phyloP scores from a whole-genome alignment of 2,113 vertebrate species.

The Crotalus viridis region DNA sequence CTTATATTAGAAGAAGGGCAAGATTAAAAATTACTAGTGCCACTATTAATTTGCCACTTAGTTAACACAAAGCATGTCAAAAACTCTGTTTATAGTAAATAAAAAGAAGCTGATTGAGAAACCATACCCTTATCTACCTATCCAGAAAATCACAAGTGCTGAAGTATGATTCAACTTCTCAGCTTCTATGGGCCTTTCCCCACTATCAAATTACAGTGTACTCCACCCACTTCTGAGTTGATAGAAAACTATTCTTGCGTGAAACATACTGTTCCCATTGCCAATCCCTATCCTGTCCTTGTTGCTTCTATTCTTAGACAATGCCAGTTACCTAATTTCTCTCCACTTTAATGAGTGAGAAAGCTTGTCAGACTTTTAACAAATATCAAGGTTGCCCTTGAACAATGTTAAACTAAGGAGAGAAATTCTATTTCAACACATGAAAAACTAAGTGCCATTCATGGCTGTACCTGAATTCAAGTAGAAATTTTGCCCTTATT shows the following conservation, averaged over 20 bases:
- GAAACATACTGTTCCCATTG: neutral
- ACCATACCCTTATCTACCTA: neutral
- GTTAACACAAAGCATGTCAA: neutral
- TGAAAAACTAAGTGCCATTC: neutral
- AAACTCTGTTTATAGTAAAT: neutral
- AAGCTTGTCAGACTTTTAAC: neutral
- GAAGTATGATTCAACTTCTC: neutral
- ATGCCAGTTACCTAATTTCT: neutral
- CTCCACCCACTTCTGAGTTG: neutral
- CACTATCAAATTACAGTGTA: neutral
- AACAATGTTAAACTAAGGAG: neutral
- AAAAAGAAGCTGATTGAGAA: neutral
- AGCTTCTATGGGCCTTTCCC: neutral
- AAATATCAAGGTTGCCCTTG: neutral
- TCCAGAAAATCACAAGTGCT: neutral
- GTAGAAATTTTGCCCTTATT: neutral
- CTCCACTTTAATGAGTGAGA: neutral
- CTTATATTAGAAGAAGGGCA: neutral
- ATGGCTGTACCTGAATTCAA: neutral
- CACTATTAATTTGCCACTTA: neutral
- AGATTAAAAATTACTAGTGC: neutral
- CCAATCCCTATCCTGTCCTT: neutral
- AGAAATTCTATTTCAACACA: neutral
- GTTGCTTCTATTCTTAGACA: neutral
- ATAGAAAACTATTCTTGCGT: neutral